Conservation (phyloP, 2,113 vertebrate species). For the Macaca fascicularis region T2T-MFA8v1.1 NC_088386.1:65922501-65923000, state of each 20-base stretch:
- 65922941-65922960: too few relatives aligned
- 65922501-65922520: not conserved
- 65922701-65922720: too few relatives aligned
- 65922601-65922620: not conserved
- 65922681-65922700: not conserved
- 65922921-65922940: too few relatives aligned
- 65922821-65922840: not conserved
- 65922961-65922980: too few relatives aligned
- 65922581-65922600: not conserved
- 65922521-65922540: not conserved
- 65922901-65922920: too few relatives aligned
- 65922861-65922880: not conserved
- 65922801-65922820: too few relatives aligned
- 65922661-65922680: not conserved
- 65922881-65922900: not conserved
- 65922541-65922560: not conserved
- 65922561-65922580: not conserved
- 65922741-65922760: too few relatives aligned
- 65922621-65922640: slow-evolving; percentile 11
- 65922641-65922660: not conserved
- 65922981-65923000: too few relatives aligned
- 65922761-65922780: too few relatives aligned
- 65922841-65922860: not conserved
- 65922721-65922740: too few relatives aligned
- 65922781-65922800: too few relatives aligned